Evolutionary conservation across 2,888 invertebrate genomes (phyloP).

Genomic region (Noctuana brunneofusca): DNA sequence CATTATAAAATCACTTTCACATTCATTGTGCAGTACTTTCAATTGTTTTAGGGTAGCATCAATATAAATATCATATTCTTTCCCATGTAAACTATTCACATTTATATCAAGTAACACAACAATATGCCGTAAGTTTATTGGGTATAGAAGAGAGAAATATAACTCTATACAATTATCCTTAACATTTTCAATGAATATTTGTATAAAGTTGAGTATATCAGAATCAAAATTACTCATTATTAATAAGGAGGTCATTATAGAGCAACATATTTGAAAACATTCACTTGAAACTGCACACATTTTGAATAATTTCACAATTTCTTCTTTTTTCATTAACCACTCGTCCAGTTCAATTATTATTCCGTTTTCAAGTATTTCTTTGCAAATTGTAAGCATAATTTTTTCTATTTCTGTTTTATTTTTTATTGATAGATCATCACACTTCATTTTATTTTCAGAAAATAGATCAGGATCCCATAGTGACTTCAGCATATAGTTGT

Average conservation of each 20-base stretch:
- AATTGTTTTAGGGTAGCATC: slow-evolving; percentile 49
- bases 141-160: slow-evolving; percentile 56
- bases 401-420: slow-evolving; percentile 63
- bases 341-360: slow-evolving; percentile 42
- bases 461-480: slow-evolving; percentile 49
- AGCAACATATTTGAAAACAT: slow-evolving; percentile 66
- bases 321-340: slow-evolving; percentile 43
- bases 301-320: slow-evolving; percentile 48
- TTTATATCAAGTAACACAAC: slow-evolving; percentile 62
- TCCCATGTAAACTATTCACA: slow-evolving; percentile 45
- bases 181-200: slow-evolving; percentile 46
- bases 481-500: slow-evolving; percentile 49
- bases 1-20: slow-evolving; percentile 61
- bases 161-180: slow-evolving; percentile 47
- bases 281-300: slow-evolving; percentile 55
- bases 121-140: slow-evolving; percentile 50
- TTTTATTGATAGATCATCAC: slow-evolving; percentile 60
- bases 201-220: slow-evolving; percentile 52
- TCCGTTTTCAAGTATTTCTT: slow-evolving; percentile 44
- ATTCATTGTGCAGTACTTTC: slow-evolving; percentile 47
- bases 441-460: slow-evolving; percentile 20
- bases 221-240: slow-evolving; percentile 57
- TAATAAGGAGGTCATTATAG: slow-evolving; percentile 62
- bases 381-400: slow-evolving; percentile 49
- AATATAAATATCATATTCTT: slow-evolving; percentile 47